Percentiles rank a stretch among this genome's conserved stretches.
Conservation (phyloP, 2,797 vertebrate genomes). For the Zonotrichia albicollis region DNA sequence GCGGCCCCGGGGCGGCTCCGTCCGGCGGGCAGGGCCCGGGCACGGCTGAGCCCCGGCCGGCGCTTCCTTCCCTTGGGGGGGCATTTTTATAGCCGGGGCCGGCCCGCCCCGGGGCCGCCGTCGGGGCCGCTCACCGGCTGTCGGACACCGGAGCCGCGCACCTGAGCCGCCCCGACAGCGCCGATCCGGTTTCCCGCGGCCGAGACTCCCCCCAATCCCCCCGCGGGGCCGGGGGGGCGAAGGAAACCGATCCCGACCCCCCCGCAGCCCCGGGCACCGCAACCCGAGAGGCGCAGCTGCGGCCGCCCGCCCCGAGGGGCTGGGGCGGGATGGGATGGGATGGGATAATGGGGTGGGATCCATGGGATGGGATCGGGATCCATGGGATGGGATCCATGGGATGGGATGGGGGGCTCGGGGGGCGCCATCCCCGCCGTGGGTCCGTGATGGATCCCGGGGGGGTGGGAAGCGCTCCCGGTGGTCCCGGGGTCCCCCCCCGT, state of each 20-base stretch:
- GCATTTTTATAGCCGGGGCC: background rate
- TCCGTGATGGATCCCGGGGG: too few relatives aligned
- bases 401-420: background rate
- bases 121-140: constrained; percentile 28
- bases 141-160: constrained; percentile 16
- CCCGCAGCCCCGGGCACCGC: too few relatives aligned
- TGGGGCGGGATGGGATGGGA: background rate
- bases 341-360: too few relatives aligned
- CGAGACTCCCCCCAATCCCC: background rate
- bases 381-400: too few relatives aligned
- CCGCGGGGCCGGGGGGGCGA: too few relatives aligned
- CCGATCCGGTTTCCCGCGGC: constrained; percentile 11
- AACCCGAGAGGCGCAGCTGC: too few relatives aligned
- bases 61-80: background rate
- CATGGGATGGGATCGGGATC: too few relatives aligned
- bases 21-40: background rate
- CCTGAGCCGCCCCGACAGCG: background rate
- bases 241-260: too few relatives aligned
- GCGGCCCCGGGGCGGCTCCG: too few relatives aligned
- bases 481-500: background rate
- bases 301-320: background rate
- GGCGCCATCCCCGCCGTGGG: background rate
- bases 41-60: background rate
- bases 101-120: constrained; percentile 1
- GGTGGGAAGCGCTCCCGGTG: background rate